Conservation (phyloP, 2,113 vertebrate genomes). For the Tamias sibiricus region DNA sequence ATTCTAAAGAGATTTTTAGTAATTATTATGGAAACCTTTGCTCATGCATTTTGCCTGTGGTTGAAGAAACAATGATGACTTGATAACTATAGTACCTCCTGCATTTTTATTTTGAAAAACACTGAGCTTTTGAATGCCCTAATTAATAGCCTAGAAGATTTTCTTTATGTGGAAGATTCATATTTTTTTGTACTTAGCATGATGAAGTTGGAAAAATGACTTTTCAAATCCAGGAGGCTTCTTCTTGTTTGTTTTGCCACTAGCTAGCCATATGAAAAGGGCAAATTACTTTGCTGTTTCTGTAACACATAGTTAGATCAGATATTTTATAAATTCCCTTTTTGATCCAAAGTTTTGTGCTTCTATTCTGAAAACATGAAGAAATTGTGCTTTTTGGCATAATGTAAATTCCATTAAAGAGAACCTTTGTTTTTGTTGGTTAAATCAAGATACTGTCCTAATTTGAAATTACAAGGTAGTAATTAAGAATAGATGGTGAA, state of each 20-base stretch:
- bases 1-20: constrained; percentile 23
- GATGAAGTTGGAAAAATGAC: neutral
- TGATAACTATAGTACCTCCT: neutral
- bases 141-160: neutral
- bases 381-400: neutral
- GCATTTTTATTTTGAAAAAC: constrained; percentile 26
- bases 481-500: neutral
- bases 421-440: neutral
- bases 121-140: neutral
- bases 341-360: neutral
- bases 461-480: neutral
- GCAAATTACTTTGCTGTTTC: neutral
- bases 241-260: neutral
- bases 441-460: constrained; percentile 36
- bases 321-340: neutral
- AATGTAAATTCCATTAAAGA: neutral
- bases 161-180: neutral
- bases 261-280: neutral
- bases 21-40: neutral
- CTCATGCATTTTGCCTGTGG: neutral
- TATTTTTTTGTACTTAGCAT: neutral
- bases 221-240: neutral
- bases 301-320: neutral
- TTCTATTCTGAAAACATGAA: constrained; percentile 34
- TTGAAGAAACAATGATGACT: neutral